phyloP scores from a whole-genome alignment of 2,113 vertebrate species.

The Oenanthe oenanthe region DNA sequence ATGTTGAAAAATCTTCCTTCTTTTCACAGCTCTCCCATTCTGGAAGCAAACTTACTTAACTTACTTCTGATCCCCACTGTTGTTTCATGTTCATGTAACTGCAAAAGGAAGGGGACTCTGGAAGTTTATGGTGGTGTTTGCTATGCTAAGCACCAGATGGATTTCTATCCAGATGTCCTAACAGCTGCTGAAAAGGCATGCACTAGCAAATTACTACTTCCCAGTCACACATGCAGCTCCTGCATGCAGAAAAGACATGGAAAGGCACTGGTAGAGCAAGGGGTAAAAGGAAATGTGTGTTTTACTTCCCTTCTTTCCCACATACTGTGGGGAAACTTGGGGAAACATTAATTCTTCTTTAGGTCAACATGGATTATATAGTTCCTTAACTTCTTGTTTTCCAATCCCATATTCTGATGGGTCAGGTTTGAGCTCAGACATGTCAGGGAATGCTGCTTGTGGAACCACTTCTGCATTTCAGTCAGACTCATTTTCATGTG shows the following conservation, averaged over 20 bases:
- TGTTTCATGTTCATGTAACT: neutral
- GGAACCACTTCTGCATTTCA: neutral
- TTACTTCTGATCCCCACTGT: neutral
- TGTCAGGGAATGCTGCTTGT: neutral
- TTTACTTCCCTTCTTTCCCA: neutral
- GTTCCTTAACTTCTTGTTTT: neutral
- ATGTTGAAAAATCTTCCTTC: neutral
- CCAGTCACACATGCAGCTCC: neutral
- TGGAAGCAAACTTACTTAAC: neutral
- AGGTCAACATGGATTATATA: neutral
- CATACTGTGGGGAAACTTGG: neutral
- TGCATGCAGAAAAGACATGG: neutral
- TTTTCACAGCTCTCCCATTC: neutral
- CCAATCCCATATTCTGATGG: neutral
- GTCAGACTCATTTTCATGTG: accelerated
- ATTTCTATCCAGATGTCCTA: slow-evolving; percentile 32
- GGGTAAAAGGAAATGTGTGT: neutral
- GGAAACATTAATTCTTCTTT: neutral
- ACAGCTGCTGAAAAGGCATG: slow-evolving; percentile 24
- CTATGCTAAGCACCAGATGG: neutral
- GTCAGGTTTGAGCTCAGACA: neutral
- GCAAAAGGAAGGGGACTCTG: neutral
- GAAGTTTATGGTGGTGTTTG: neutral
- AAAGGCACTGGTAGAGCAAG: neutral
- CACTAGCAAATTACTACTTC: neutral